A percentile compares a stretch with the other conserved stretches of the same genome.
Evolutionary conservation across 2,113 vertebrate genomes (phyloP).

Genomic region (Edolisoma coerulescens): DNA sequence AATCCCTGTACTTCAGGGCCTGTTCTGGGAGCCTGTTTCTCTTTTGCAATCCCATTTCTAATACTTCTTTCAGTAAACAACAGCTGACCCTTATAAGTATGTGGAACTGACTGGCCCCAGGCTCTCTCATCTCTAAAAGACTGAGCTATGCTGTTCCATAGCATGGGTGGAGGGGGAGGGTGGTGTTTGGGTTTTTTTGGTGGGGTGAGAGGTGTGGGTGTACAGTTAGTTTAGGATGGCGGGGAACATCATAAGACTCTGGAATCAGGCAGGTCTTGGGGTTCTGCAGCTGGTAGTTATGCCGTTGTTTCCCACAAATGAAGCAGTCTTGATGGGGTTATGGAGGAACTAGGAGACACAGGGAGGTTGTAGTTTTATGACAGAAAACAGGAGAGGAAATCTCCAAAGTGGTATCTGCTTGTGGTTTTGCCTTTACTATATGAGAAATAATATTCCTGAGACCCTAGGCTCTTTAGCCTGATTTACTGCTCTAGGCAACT

Average conservation of each 20-base stretch:
- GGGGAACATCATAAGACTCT: neutral
- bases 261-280: neutral
- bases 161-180: neutral
- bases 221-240: neutral
- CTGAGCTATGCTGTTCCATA: neutral
- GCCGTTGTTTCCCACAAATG: neutral
- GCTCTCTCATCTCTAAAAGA: neutral
- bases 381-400: neutral
- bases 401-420: neutral
- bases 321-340: neutral
- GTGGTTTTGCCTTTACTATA: neutral
- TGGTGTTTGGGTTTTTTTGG: neutral
- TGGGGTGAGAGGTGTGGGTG: neutral
- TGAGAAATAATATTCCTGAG: neutral
- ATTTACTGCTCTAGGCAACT: neutral
- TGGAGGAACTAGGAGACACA: neutral
- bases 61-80: slow-evolving; percentile 12
- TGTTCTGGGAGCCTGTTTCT: neutral
- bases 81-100: neutral
- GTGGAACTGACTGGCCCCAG: neutral
- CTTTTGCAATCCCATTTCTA: slow-evolving; percentile 12
- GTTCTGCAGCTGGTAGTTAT: neutral
- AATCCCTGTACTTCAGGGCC: neutral
- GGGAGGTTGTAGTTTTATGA: neutral
- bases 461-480: neutral